A percentile compares a stretch with the other conserved stretches of the same genome.
These are phyloP conservation scores for Ochropacha duplaris DNA, from an alignment of 2,888 invertebrate genomes.

Conservation along the genomic window DNA sequence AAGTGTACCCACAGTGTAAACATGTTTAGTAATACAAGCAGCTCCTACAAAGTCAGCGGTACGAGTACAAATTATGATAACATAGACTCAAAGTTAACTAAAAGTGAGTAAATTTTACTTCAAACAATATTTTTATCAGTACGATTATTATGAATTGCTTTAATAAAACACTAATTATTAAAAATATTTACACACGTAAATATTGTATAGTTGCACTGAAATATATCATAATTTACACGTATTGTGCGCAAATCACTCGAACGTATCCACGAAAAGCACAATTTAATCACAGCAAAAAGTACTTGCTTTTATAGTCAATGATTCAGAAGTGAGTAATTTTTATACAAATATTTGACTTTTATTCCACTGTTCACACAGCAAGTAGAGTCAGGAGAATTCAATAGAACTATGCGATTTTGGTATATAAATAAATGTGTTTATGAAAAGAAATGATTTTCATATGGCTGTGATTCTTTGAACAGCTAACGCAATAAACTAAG, in stretches of 20 bases:
- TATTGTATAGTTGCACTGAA: not conserved
- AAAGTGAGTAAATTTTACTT: conserved; percentile 44
- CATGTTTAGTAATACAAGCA: conserved; percentile 68
- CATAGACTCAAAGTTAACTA: conserved; percentile 34
- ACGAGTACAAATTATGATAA: conserved; percentile 39
- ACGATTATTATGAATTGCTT: conserved; percentile 14
- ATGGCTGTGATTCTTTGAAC: not conserved
- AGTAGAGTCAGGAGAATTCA: not conserved
- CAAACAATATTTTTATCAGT: too few relatives aligned
- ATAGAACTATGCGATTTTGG: not conserved
- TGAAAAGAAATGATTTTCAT: not conserved
- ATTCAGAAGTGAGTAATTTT: conserved; percentile 1
- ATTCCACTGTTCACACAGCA: not conserved
- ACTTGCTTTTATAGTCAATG: too few relatives aligned
- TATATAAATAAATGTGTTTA: not conserved
- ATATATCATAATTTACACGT: not conserved
- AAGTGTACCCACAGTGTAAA: conserved; percentile 6
- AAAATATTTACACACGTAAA: too few relatives aligned
- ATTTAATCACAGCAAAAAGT: conserved; percentile 53
- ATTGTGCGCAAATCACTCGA: conserved; percentile 39
- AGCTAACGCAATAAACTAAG: not conserved
- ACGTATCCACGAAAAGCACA: conserved; percentile 43
- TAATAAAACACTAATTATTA: too few relatives aligned
- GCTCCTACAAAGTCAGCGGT: conserved; percentile 45
- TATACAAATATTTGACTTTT: not conserved